Evolutionary conservation across 2,888 invertebrate genomes (phyloP).

Genomic region (Mechanitis mazaeus): DNA sequence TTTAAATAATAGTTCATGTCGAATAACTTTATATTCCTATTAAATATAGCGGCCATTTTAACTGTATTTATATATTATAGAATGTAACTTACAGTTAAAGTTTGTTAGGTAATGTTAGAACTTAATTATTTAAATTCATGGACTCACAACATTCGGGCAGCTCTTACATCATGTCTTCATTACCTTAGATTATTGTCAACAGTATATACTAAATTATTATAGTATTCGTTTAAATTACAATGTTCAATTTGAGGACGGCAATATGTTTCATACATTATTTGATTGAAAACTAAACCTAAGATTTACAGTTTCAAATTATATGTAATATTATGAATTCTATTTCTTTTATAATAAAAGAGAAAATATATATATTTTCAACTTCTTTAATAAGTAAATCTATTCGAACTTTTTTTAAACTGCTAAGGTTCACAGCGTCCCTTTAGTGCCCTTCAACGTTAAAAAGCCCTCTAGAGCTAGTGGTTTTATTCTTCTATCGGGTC

Average conservation of each 20-base stretch:
- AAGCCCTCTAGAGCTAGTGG: background rate
- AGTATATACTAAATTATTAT: no score
- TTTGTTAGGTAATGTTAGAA: background rate
- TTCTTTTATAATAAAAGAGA: background rate
- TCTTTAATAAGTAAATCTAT: background rate
- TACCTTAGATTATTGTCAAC: no score
- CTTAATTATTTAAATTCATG: background rate
- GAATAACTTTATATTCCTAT: slow-evolving; percentile 23
- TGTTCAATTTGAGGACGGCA: no score
- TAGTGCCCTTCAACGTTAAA: slow-evolving; percentile 1
- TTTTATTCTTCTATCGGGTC: slow-evolving; percentile 6
- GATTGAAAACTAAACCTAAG: no score
- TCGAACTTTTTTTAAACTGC: background rate
- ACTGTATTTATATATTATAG: slow-evolving; percentile 1
- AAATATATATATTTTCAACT: background rate
- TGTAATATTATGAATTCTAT: background rate
- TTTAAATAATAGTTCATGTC: slow-evolving; percentile 13
- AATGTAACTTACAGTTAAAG: background rate
- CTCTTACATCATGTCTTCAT: no score
- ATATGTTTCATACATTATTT: no score
- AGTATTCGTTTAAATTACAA: no score
- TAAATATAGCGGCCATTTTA: slow-evolving; percentile 11
- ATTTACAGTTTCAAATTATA: no score
- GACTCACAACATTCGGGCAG: background rate
- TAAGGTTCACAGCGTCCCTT: slow-evolving; percentile 2